Base-by-base conservation (phyloP, 1,140 invertebrate genomes). In the Pseudomyrmex sp. region DNA sequence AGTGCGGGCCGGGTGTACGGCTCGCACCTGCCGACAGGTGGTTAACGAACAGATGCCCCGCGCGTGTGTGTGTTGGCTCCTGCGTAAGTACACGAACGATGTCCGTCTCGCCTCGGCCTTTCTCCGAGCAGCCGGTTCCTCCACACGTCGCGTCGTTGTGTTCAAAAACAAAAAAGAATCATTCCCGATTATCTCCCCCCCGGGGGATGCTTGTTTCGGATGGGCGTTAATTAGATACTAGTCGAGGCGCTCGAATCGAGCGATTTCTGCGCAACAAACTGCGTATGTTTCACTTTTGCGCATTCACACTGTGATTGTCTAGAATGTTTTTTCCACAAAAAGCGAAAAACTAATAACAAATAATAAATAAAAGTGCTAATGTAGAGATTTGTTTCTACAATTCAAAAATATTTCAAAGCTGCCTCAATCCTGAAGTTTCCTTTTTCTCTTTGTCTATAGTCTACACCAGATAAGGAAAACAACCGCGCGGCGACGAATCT, bases 381-480 rank as follows among this genome's bases (percentile, higher is more conserved):
- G 35, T 35, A 35, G 35, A 35, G 0, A 35, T 35, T 35, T 35
- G 5, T 35, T 35, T 35, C 5, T 35, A 7, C 35, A 35, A 35
- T 35, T 35, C 79, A 92, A 95, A 1, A 95, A 96, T 86, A 95
- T 0, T 96, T 95, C 89, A 96, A 95, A 90, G 95, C 93, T 4
- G 93, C 79, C n/a, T 92, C 92, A 9, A 65, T 90, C 2, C 82
- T 96, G 0, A 93, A 93, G 86, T 86, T 35, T 93, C 0, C 70
- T 92, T 15, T 83, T 96, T 1, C 65, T 96, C 15, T 20, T 95
- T 2, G 77, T 94, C 13, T 95, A 95, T 77, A 95, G 35, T 35
- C 95, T 0, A 86, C 95, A 9, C 93, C 95, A 59, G 95, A 95
- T 83, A 95, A 96, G 93, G 95, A 95, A 91, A 61, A 23, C 12